Conservation (phyloP, 2,797 vertebrate species). For the Petrocephalus schoutedeni region DNA sequence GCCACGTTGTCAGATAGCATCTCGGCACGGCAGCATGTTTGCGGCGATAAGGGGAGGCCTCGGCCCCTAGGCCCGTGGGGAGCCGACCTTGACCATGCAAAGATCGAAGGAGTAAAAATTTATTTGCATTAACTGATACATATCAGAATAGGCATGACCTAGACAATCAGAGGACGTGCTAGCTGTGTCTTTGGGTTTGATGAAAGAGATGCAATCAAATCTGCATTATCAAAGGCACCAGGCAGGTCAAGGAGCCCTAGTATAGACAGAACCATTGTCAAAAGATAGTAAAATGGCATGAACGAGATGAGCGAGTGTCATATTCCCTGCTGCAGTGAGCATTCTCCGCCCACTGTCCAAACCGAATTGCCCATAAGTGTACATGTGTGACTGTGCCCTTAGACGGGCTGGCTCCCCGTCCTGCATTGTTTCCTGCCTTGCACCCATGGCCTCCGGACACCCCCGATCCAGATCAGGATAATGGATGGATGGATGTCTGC, state of each 20-base stretch:
- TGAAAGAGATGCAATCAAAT: background rate
- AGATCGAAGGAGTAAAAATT: background rate
- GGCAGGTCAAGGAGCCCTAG: background rate
- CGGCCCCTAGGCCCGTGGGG: background rate
- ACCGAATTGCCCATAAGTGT: too few relatives aligned
- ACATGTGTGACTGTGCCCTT: too few relatives aligned
- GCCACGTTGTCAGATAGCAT: background rate
- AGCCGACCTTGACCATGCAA: background rate
- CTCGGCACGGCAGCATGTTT: background rate
- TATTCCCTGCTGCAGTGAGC: background rate
- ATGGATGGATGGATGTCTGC: too few relatives aligned
- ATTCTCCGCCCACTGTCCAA: too few relatives aligned
- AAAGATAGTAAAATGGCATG: background rate
- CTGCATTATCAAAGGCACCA: background rate
- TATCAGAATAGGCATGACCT: conserved; percentile 7
- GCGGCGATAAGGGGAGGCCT: background rate
- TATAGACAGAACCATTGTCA: background rate
- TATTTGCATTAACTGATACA: conserved; percentile 13
- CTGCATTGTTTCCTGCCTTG: too few relatives aligned
- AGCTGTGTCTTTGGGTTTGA: background rate
- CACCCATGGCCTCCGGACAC: too few relatives aligned
- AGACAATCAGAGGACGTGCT: conserved; percentile 1
- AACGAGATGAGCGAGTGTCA: background rate
- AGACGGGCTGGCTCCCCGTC: too few relatives aligned
- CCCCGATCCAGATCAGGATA: too few relatives aligned